Evolutionary conservation across 1,140 invertebrate species (phyloP).

Genomic region (Cherax quadricarinatus): DNA sequence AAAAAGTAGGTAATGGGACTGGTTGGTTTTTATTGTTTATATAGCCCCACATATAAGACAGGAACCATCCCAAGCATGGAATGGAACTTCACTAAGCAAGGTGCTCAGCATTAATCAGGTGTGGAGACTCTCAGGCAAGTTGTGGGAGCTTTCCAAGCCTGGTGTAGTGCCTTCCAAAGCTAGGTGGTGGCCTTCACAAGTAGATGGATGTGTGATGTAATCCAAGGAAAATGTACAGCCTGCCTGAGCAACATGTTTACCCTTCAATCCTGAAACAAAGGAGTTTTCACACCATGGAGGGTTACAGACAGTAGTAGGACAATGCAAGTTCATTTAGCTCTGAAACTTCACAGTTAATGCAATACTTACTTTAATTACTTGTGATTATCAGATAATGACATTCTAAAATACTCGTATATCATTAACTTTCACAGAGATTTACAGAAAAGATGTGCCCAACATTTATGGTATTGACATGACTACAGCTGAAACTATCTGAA

Average conservation of each 20-base stretch:
- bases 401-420: background rate
- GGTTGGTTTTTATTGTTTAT: constrained; percentile 38
- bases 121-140: background rate
- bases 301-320: background rate
- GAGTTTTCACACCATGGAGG: background rate
- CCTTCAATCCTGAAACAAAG: background rate
- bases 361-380: background rate
- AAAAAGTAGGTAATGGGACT: constrained; percentile 17
- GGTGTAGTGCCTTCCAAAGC: background rate
- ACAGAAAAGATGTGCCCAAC: background rate
- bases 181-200: background rate
- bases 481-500: background rate
- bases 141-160: background rate
- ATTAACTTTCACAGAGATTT: background rate
- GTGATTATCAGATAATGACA: background rate
- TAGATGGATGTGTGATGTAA: background rate
- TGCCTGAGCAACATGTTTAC: background rate
- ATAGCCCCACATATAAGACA: constrained; percentile 29
- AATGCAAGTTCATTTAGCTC: background rate
- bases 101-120: constrained; percentile 11
- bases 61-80: constrained; percentile 11
- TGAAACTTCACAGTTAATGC: background rate
- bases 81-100: constrained; percentile 9
- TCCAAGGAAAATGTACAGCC: background rate
- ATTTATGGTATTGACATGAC: background rate